Conservation (phyloP, 2,113 vertebrate species). For the Recurvirostra avosetta region DNA sequence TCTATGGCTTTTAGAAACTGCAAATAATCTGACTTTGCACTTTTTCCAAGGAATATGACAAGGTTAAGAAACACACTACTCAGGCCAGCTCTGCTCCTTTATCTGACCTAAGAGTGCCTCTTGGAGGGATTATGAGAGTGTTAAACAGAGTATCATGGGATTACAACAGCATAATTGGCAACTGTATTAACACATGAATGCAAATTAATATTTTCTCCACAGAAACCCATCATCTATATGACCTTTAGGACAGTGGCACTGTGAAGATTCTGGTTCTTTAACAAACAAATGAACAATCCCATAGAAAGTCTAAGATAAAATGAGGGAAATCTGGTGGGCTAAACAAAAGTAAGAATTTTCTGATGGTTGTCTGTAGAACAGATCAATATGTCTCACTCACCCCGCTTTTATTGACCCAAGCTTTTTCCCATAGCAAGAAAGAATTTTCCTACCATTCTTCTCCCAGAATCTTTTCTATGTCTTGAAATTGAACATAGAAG, state of each 20-base stretch:
- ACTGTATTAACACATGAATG: background rate
- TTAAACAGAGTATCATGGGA: background rate
- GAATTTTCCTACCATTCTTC: background rate
- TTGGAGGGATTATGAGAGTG: background rate
- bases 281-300: background rate
- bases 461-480: background rate
- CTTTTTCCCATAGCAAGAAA: background rate
- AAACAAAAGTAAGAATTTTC: background rate
- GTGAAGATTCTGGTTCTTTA: background rate
- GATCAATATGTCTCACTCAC: background rate
- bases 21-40: background rate
- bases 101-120: background rate
- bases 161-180: background rate
- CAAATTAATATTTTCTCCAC: background rate
- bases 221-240: background rate
- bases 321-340: background rate
- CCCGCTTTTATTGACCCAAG: background rate
- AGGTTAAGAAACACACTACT: background rate
- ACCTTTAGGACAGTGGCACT: background rate
- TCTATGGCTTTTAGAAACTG: background rate
- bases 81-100: background rate
- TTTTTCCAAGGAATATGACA: background rate
- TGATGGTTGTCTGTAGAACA: background rate
- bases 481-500: background rate
- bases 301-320: background rate